Evolutionary conservation across 92 coral and sea anemone species (phyloP), one percentile per base, ranked within the genome.

Genomic region (Zoanthus sociatus): DNA sequence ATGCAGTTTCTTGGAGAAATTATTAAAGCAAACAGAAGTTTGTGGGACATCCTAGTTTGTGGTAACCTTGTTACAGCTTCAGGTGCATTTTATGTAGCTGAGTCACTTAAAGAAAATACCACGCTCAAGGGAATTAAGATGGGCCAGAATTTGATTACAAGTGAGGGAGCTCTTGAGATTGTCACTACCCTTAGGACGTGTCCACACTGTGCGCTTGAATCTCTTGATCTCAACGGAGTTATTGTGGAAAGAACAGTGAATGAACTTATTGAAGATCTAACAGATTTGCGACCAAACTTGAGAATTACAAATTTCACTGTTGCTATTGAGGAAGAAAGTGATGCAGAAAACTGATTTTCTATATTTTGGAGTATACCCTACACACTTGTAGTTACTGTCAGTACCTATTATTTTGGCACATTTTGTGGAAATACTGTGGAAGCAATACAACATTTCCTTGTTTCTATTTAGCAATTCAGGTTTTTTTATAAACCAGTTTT

Each of bases 201-300:
- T 17, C 48, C 87, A 53, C 53, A 56, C 10, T 87, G 88, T 11
- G 87, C 71, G 74, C 86, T 97, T 67, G 81, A 74, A 78, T 72
- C 73, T 54, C 78, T 97, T 79, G 98, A 97, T 84, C 71, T 97
- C 21, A 85, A 92, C 60, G 99, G 99, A n/a, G 94, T 94, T 6
- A 53, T 95, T 75, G 94, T 97, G 44, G 93, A 94, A 15, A 58
- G 74, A 4, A 85, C 86, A 45, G 91, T 94, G 64, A 21, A 46
- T 11, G 17, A 17, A 13, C 50, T 93, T 83, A 82, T 84, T 37
- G 85, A 72, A 9, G 88, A 91, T 20, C 45, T 94, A 17, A 12
- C 88, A 37, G 89, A 83, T 15, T 50, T 33, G 44, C 48, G 89
- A 50, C 89, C 92, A 5, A 75, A 89, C 47, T 85, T 94, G 64